Conservation (phyloP, 2,797 vertebrate species). For the Gallirallus australis region DNA sequence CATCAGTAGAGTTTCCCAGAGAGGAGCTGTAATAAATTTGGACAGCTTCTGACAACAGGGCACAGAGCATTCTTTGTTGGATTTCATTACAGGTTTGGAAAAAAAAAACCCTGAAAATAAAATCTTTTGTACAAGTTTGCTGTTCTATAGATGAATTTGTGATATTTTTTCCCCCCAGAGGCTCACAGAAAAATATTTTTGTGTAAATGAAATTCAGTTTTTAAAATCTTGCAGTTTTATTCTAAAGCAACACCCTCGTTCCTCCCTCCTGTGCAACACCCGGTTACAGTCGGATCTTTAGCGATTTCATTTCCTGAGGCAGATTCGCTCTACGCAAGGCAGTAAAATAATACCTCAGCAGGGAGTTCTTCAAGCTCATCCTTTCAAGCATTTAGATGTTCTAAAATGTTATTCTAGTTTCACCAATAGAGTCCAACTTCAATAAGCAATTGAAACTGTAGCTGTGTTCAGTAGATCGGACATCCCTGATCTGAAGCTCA, state of each 20-base stretch:
- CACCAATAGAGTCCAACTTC: background rate
- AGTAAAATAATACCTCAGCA: background rate
- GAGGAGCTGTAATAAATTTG: background rate
- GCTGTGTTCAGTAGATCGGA: background rate
- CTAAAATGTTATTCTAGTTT: slow-evolving; percentile 17
- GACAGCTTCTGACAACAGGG: background rate
- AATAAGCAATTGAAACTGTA: background rate
- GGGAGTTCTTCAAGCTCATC: slow-evolving; percentile 12
- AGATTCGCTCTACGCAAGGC: background rate
- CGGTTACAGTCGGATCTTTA: background rate
- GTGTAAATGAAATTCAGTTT: background rate
- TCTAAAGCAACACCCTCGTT: background rate
- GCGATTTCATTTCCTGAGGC: background rate
- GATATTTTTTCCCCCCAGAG: background rate
- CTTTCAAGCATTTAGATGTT: background rate
- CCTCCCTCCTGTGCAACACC: background rate
- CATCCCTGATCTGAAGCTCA: background rate
- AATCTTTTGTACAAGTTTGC: background rate
- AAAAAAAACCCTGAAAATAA: background rate
- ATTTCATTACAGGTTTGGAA: background rate
- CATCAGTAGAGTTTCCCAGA: background rate
- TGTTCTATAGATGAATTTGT: background rate
- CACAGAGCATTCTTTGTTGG: background rate
- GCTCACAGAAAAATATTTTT: background rate
- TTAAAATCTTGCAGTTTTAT: background rate